These are phyloP conservation scores for Maniola jurtina DNA, from an alignment of 1,140 invertebrate genomes.

Conservation along the genomic window DNA sequence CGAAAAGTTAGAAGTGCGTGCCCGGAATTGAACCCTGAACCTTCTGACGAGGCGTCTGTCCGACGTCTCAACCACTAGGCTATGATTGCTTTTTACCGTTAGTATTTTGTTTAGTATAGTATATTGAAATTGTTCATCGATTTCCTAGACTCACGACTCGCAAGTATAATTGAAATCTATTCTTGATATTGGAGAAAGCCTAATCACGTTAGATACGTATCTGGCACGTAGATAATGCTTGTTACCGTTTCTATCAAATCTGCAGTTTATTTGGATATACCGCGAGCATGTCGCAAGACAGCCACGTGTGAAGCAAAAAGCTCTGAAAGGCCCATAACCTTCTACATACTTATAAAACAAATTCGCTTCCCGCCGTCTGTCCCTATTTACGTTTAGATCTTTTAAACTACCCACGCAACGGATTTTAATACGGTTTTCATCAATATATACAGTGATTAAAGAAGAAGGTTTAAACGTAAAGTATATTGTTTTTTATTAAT, in stretches of 20 bases:
- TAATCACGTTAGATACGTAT: conserved; percentile 7
- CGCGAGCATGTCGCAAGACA: background rate
- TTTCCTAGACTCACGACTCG: conserved; percentile 19
- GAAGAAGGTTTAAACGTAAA: no score
- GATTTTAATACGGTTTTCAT: no score
- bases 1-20: no score
- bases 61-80: no score
- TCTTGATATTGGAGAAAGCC: conserved; percentile 9
- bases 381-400: no score
- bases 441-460: no score
- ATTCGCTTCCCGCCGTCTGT: no score
- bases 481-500: no score
- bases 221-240: conserved; percentile 6
- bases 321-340: background rate
- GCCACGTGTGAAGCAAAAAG: background rate
- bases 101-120: background rate
- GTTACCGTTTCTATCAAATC: conserved; percentile 9
- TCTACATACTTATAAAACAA: no score
- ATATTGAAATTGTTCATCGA: conserved; percentile 19
- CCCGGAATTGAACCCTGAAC: no score
- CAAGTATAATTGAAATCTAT: conserved; percentile 22
- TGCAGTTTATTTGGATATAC: conserved; percentile 3
- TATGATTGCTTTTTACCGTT: background rate
- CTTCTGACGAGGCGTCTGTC: no score
- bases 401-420: no score